Base-by-base conservation (phyloP, 2,888 invertebrate species). In the Eupithecia insigniata region DNA sequence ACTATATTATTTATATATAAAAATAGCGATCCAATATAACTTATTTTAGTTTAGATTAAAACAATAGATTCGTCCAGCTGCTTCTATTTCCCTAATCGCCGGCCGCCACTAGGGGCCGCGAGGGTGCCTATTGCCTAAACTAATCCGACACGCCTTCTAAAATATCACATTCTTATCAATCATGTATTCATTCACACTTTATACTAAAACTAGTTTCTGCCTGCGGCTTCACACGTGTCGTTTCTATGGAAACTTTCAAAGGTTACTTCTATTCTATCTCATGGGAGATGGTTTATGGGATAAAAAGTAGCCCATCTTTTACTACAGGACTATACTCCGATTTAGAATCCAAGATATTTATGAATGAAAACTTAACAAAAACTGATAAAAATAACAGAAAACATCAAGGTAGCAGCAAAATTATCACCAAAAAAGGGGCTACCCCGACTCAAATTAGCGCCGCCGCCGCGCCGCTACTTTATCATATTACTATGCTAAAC, bases 61-160 rank as follows among this genome's bases (percentile, higher is more conserved):
- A 87, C 87, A 87, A 85, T 86, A 81, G 83, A 82, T 82, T 82
- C 80, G 81, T 83, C 82, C 83, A 84, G 83, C 80, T 83, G 84
- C 82, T 83, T 84, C 80, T 87, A 89, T 90, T 90, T 90, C 87
- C 90, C 90, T 89, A 89, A 90, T 89, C 87, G 85, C 85, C 87
- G 84, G 81, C 84, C 85, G 86, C 86, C 87, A 87, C 87, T 85
- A 83, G 92, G 88, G 92, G 93, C 92, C 92, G 87, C 89, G 76
- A 86, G 92, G 93, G 92, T 90, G 91, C 88, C 83, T 84, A 82
- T 83, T 81, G 22, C 51, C 55, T 55, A 12, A 55, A 55, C 55
- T 26, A 22, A 55, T 55, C 82, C 80, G 89, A 86, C 92, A 90
- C 92, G 92, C 92, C 90, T 90, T 86, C 88, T 80, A 81, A 83